Conservation (phyloP, 1,140 invertebrate genomes). For the Eriosoma lanigerum region DNA sequence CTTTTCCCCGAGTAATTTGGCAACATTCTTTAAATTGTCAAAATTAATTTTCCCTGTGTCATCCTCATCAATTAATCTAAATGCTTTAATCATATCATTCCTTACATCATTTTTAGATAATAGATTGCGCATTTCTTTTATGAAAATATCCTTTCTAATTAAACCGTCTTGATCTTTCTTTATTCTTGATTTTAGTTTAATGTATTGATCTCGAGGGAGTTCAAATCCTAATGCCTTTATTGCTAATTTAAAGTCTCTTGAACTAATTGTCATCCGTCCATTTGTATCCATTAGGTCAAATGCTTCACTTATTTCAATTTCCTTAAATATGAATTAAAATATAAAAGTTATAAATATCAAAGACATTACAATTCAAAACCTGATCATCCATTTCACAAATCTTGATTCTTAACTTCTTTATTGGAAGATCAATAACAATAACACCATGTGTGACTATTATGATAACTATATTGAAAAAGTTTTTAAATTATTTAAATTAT, state of each 20-base stretch:
- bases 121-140: slow-evolving; percentile 6
- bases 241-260: slow-evolving; percentile 29
- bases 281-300: slow-evolving; percentile 26
- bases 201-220: slow-evolving; percentile 24
- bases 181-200: not conserved
- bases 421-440: no score
- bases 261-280: not conserved
- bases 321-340: not conserved
- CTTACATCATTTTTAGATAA: not conserved
- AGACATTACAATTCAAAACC: not conserved
- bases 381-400: not conserved
- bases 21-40: slow-evolving; percentile 18
- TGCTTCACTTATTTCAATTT: slow-evolving; percentile 37
- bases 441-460: no score
- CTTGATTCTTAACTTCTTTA: no score
- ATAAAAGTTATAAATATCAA: not conserved
- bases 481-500: no score
- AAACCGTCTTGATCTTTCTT: not conserved
- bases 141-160: slow-evolving; percentile 1
- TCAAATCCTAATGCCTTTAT: slow-evolving; percentile 30
- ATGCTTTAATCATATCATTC: slow-evolving; percentile 27
- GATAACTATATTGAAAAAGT: no score
- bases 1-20: not conserved
- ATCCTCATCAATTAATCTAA: slow-evolving; percentile 25
- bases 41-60: slow-evolving; percentile 40